Base-by-base conservation (phyloP, 2,888 invertebrate species). In the Dorcus parallelipipedus region DNA sequence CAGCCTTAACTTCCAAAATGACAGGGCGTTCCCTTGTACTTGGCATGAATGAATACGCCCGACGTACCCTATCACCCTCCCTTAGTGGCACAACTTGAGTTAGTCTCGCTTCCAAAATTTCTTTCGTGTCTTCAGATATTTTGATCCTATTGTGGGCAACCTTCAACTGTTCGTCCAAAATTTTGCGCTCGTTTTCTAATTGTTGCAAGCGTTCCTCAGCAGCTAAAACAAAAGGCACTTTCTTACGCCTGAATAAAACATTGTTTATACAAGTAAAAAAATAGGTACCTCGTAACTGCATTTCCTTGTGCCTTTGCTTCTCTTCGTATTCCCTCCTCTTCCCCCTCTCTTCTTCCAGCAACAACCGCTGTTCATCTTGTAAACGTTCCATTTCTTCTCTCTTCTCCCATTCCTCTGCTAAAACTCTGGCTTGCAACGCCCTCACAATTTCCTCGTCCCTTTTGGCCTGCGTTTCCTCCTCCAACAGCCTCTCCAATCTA, bases 391-490 rank as follows among this genome's bases (percentile, higher is more conserved):
- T 74, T 74, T 92, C 90, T 73, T 91, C 91, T 63, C 91, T 78
- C 71, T 87, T 88, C 68, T 91, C 90, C 90, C 91, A 91, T 80
- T 93, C 93, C 78, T 93, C 92, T 51, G 89, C 85, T 64, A 92
- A 78, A 49, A 92, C 89, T 66, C 88, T 81, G 1, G 88, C 88
- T 76, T 88, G 88, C 57, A 88, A 74, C 20, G 83, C 84, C 68
- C 88, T 79, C 1, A 88, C 88, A 60, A 92, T 90, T 82, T 93
- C 93, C 76, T 93, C 93, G 66, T 93, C 93, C 64, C 86, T 80
- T 71, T 92, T 90, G 0, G 93, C 92, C 75, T 91, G 91, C 0
- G 89, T 89, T 74, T 93, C 93, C 75, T 92, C 91, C 64, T 89
- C 88, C 9, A 93, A 75, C 3, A 91, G 76, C 61, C 82, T 81